phyloP scores from a whole-genome alignment of 1,140 invertebrate genomes.

The Tetragnatha versicolor region DNA sequence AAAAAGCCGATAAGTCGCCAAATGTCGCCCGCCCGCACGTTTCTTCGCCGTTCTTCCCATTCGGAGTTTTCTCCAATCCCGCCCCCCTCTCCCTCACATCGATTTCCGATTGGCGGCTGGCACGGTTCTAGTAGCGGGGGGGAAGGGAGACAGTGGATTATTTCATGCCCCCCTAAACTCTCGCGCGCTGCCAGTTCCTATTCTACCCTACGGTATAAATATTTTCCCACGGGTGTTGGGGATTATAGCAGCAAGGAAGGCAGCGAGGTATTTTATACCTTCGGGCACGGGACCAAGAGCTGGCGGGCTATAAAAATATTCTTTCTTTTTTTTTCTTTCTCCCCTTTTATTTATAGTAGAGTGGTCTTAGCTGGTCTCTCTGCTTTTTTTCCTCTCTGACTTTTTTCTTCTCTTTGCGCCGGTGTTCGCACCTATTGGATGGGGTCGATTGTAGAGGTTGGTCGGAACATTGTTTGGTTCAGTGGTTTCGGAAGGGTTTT shows the following conservation, averaged over 20 bases:
- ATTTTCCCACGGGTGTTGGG: slow-evolving; percentile 54
- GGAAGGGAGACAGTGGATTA: slow-evolving; percentile 34
- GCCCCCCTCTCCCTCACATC: slow-evolving; percentile 26
- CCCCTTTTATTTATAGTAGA: slow-evolving; percentile 36
- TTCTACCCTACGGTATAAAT: slow-evolving; percentile 52
- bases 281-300: slow-evolving; percentile 2
- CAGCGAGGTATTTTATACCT: slow-evolving; percentile 48
- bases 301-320: slow-evolving; percentile 32
- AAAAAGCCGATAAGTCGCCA: slow-evolving; percentile 53
- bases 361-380: not conserved
- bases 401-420: not conserved
- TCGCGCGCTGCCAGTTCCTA: slow-evolving; percentile 20
- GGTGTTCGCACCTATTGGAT: not conserved
- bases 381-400: not conserved
- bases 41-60: slow-evolving; percentile 50
- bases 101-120: slow-evolving; percentile 51
- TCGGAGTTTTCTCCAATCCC: slow-evolving; percentile 53
- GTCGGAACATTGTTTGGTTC: no score
- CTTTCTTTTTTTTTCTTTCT: not conserved
- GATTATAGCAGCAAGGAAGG: slow-evolving; percentile 36
- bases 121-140: slow-evolving; percentile 8
- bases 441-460: not conserved
- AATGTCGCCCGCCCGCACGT: slow-evolving; percentile 38
- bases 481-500: not conserved
- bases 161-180: slow-evolving; percentile 4